Percentiles rank a stretch among this genome's conserved stretches.
These are phyloP conservation scores for Drosophila simulans DNA, from an alignment of 1,140 invertebrate species.

Conservation along the genomic window DNA sequence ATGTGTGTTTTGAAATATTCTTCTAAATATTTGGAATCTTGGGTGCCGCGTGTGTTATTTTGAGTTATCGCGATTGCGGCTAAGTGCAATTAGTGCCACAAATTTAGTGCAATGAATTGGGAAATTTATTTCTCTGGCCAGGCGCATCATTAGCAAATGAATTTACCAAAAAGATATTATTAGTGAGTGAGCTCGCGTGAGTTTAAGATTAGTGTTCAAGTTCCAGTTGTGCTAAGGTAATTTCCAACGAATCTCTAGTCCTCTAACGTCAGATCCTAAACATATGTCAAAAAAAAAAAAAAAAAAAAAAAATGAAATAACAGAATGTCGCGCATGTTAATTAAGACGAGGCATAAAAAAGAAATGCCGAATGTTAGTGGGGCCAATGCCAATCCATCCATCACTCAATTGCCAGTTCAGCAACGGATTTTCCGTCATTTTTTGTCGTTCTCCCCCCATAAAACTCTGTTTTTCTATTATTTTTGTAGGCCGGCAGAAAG, in stretches of 20 bases:
- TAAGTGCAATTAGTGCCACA: constrained; percentile 79
- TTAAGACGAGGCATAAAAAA: constrained; percentile 56
- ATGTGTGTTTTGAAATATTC: constrained; percentile 28
- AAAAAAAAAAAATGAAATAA: constrained; percentile 11
- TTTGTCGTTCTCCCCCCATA: constrained; percentile 11
- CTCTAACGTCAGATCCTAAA: constrained; percentile 50
- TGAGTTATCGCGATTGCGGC: constrained; percentile 75
- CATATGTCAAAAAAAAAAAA: constrained; percentile 39
- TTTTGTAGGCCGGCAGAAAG: constrained; percentile 30
- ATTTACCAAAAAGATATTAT: constrained; percentile 23
- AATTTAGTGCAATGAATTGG: constrained; percentile 71
- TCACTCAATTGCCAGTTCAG: constrained; percentile 71
- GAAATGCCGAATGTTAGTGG: constrained; percentile 36
- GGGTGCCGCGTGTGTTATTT: constrained; percentile 68
- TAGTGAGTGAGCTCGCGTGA: constrained; percentile 14
- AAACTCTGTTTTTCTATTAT: constrained; percentile 37
- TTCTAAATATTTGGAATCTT: constrained; percentile 41
- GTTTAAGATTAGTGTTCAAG: constrained; percentile 10
- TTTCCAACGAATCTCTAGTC: constrained; percentile 12
- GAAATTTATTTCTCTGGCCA: constrained; percentile 40
- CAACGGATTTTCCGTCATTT: constrained; percentile 36
- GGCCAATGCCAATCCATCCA: constrained; percentile 70
- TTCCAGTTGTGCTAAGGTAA: constrained; percentile 40
- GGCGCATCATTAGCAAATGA: constrained; percentile 26
- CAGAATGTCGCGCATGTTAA: constrained; percentile 63